phyloP scores from a whole-genome alignment of 2,888 invertebrate genomes.

The Chaetoderma sp. region DNA sequence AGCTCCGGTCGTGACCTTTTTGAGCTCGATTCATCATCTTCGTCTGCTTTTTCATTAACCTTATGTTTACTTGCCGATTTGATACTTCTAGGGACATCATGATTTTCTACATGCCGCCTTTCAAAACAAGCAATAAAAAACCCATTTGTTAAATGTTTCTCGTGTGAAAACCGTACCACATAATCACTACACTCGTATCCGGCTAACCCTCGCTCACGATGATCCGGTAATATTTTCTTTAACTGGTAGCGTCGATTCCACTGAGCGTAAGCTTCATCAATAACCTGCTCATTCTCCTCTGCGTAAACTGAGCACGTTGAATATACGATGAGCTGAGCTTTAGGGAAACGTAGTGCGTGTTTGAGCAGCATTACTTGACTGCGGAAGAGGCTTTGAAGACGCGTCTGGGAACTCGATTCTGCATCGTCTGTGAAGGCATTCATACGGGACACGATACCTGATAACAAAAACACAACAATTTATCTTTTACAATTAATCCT shows the following conservation, averaged over 20 bases:
- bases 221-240: conserved; percentile 58
- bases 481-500: too few relatives aligned
- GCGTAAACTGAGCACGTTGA: conserved; percentile 93
- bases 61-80: too few relatives aligned
- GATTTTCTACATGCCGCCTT: conserved; percentile 13
- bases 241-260: conserved; percentile 60
- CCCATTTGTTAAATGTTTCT: conserved; percentile 87
- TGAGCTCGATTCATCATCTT: too few relatives aligned
- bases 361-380: conserved; percentile 75
- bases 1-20: too few relatives aligned
- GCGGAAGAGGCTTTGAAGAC: conserved; percentile 53
- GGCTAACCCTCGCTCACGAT: conserved; percentile 50
- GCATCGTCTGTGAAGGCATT: conserved; percentile 72
- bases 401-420: conserved; percentile 53
- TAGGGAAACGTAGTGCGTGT: conserved; percentile 89
- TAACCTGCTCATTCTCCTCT: conserved; percentile 89
- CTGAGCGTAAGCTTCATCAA: conserved; percentile 78
- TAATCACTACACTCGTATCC: conserved; percentile 70
- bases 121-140: conserved; percentile 94
- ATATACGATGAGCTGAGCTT: conserved; percentile 88
- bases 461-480: too few relatives aligned
- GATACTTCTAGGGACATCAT: too few relatives aligned
- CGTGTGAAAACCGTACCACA: conserved; percentile 84
- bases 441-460: conserved; percentile 74
- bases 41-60: too few relatives aligned